Evolutionary conservation across 2,797 vertebrate species (phyloP).

Genomic region (Melanotaenia boesemani): DNA sequence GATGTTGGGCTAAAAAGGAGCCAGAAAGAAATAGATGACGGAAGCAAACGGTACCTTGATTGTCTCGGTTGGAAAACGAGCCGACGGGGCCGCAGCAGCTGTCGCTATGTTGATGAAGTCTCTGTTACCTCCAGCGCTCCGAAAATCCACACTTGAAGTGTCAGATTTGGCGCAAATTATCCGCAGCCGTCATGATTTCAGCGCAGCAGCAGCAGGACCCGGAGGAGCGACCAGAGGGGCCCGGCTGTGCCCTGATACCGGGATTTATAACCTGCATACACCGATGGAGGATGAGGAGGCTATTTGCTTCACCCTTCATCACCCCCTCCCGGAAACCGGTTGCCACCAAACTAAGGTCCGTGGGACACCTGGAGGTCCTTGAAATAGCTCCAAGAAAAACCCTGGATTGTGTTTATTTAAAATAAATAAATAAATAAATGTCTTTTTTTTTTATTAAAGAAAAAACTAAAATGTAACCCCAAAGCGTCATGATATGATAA

Average conservation of each 20-base stretch:
- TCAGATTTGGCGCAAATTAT: neutral
- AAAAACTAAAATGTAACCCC: no score
- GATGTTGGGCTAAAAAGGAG: neutral
- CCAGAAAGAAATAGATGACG: conserved; percentile 17
- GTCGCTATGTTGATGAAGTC: conserved; percentile 77
- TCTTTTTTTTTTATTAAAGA: no score
- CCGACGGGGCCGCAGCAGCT: conserved; percentile 54
- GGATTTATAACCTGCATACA: neutral
- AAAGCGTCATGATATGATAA: neutral
- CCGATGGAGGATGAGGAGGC: no score
- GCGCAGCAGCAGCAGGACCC: conserved; percentile 15
- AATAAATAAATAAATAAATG: neutral
- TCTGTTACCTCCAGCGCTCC: conserved; percentile 43
- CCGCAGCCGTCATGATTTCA: conserved; percentile 1
- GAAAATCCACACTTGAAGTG: conserved; percentile 37
- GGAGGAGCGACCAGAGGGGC: neutral
- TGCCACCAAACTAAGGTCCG: conserved; percentile 26
- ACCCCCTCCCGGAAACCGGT: conserved; percentile 23
- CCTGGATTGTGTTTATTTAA: neutral
- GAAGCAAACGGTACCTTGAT: conserved; percentile 67
- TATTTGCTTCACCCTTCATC: neutral
- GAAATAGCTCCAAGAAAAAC: neutral
- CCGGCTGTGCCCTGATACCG: neutral
- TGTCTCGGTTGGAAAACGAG: conserved; percentile 43
- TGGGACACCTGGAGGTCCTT: conserved; percentile 20